These are phyloP conservation scores for Nansenia antarctica DNA, from an alignment of 2,113 vertebrate genomes.

Conservation along the genomic window DNA sequence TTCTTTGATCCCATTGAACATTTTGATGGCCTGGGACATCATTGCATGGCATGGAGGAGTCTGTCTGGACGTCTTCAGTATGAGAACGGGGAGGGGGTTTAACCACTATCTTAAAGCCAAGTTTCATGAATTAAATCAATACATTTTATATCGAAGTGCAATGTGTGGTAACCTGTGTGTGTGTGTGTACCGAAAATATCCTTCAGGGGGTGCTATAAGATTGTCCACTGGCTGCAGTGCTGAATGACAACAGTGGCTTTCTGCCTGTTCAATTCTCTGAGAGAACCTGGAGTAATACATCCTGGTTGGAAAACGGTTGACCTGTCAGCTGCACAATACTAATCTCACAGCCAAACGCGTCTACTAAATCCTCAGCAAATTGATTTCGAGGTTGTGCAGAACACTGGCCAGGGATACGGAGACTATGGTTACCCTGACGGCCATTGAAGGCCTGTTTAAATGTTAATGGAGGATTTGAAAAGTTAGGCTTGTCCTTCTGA, in stretches of 20 bases:
- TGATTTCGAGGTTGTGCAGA: neutral
- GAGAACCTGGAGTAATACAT: too few species aligned
- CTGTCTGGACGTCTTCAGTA: neutral
- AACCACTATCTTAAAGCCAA: too few species aligned
- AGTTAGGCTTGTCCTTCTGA: slow-evolving; percentile 17
- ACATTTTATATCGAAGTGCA: too few species aligned
- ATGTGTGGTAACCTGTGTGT: too few species aligned
- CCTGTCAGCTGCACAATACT: neutral
- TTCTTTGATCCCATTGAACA: too few species aligned
- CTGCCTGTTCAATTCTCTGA: neutral
- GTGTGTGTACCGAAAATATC: neutral
- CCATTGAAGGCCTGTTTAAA: slow-evolving; percentile 30
- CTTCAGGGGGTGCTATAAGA: neutral
- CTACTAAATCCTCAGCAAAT: neutral
- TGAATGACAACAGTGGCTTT: neutral
- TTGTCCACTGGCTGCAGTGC: neutral
- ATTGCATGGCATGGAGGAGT: too few species aligned
- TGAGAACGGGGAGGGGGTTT: too few species aligned
- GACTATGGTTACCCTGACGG: neutral
- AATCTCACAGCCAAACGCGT: neutral
- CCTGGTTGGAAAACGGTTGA: neutral
- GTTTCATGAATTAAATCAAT: too few species aligned
- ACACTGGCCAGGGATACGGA: neutral
- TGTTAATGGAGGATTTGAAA: slow-evolving; percentile 36
- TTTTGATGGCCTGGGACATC: too few species aligned